phyloP scores from a whole-genome alignment of 64 coral and sea anemone genomes.

The Stichodactyla mertensii region DNA sequence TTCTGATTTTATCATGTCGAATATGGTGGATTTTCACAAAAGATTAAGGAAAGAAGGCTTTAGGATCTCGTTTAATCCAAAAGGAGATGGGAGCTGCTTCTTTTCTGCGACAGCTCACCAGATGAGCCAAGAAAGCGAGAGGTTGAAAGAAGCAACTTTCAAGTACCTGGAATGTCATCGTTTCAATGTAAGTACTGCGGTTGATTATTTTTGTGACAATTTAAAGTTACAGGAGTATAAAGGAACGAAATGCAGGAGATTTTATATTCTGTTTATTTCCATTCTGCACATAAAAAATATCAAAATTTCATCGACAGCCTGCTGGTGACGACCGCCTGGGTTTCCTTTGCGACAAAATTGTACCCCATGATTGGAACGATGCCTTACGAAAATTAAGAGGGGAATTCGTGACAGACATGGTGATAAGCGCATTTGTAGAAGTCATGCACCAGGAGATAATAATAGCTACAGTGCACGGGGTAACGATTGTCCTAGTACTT shows the following conservation, averaged over 20 bases:
- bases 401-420: conserved; percentile 36
- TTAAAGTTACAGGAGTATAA: neutral
- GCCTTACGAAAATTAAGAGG: conserved; percentile 32
- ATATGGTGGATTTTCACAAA: conserved; percentile 1
- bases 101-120: conserved; percentile 30
- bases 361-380: conserved; percentile 35
- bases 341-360: conserved; percentile 36
- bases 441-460: conserved; percentile 40
- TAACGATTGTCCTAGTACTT: conserved; percentile 18
- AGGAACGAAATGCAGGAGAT: neutral
- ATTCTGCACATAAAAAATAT: neutral
- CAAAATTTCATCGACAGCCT: conserved; percentile 6
- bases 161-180: neutral
- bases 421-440: conserved; percentile 57
- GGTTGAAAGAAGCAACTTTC: neutral
- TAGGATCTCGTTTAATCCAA: conserved; percentile 24
- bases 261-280: neutral
- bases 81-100: conserved; percentile 32
- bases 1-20: neutral
- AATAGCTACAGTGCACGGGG: conserved; percentile 64
- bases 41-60: conserved; percentile 21
- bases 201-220: neutral
- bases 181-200: neutral
- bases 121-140: neutral
- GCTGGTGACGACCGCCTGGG: conserved; percentile 36